These are phyloP conservation scores for Drosophila nigricruria DNA, from an alignment of 2,888 invertebrate species.

Conservation along the genomic window DNA sequence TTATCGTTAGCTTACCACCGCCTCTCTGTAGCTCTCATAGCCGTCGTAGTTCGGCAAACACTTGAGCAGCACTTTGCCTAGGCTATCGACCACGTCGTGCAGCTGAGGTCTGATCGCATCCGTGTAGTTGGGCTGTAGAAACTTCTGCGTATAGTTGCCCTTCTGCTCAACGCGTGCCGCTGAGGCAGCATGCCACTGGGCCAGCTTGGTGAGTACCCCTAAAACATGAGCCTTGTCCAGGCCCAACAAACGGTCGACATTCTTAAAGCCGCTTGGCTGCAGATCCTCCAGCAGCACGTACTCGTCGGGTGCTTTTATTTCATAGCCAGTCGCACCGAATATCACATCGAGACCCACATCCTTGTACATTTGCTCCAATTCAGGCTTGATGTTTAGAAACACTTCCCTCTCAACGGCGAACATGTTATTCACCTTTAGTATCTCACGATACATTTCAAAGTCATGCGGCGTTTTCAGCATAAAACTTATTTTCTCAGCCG, in stretches of 20 bases:
- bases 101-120: constrained; percentile 1
- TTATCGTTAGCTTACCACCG: background rate
- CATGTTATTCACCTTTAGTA: background rate
- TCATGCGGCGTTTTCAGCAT: constrained; percentile 5
- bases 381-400: constrained; percentile 43
- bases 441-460: constrained; percentile 3
- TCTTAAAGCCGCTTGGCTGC: constrained; percentile 1
- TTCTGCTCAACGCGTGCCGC: background rate
- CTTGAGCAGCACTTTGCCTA: background rate
- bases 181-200: constrained; percentile 5
- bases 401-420: background rate
- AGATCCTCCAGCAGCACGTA: constrained; percentile 7
- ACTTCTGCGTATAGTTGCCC: constrained; percentile 1
- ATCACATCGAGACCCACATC: constrained; percentile 50
- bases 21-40: background rate
- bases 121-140: background rate
- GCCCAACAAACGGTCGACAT: background rate
- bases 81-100: background rate
- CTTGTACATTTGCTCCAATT: constrained; percentile 66
- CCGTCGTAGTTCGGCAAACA: constrained; percentile 1
- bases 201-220: background rate
- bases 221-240: background rate
- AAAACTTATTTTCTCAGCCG: background rate
- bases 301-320: constrained; percentile 48
- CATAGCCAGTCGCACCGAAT: constrained; percentile 59